Conservation (phyloP, 2,888 invertebrate species). For the Drosophila picticornis region DNA sequence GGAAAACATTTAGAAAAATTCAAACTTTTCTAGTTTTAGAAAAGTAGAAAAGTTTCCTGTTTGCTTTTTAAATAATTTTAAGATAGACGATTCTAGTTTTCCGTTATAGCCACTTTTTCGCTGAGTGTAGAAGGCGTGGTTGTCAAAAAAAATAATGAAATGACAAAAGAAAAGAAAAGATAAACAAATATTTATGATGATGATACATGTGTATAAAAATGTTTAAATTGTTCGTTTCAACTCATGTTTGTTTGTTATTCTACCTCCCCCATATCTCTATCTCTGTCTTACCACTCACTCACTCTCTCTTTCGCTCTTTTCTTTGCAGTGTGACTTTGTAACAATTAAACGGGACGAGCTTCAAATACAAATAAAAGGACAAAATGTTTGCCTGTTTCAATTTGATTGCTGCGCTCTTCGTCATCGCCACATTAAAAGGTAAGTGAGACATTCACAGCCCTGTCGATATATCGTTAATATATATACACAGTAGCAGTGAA, state of each 20-base stretch:
- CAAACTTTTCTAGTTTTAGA: too few species aligned
- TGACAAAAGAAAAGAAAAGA: background rate
- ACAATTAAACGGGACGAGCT: constrained; percentile 10
- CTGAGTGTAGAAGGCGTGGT: constrained; percentile 23
- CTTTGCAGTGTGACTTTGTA: constrained; percentile 34
- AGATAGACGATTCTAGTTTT: background rate
- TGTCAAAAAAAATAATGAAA: constrained; percentile 25
- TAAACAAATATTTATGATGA: constrained; percentile 35
- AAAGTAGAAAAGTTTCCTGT: too few species aligned
- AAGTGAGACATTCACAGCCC: constrained; percentile 44
- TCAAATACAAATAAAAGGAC: constrained; percentile 35
- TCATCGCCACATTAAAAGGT: constrained; percentile 64
- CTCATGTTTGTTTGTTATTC: constrained; percentile 20
- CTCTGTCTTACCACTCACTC: background rate
- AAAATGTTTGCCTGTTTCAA: constrained; percentile 63
- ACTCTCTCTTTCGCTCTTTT: background rate
- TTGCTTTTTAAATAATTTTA: too few species aligned
- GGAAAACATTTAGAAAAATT: too few species aligned
- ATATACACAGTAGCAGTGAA: background rate
- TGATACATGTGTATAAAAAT: constrained; percentile 11
- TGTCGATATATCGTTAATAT: background rate
- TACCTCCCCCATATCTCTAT: background rate
- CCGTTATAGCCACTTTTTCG: background rate
- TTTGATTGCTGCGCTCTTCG: constrained; percentile 48
- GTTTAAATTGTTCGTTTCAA: constrained; percentile 19